Base-by-base conservation (phyloP, 2,888 invertebrate species). In the Subacronicta megacephala region DNA sequence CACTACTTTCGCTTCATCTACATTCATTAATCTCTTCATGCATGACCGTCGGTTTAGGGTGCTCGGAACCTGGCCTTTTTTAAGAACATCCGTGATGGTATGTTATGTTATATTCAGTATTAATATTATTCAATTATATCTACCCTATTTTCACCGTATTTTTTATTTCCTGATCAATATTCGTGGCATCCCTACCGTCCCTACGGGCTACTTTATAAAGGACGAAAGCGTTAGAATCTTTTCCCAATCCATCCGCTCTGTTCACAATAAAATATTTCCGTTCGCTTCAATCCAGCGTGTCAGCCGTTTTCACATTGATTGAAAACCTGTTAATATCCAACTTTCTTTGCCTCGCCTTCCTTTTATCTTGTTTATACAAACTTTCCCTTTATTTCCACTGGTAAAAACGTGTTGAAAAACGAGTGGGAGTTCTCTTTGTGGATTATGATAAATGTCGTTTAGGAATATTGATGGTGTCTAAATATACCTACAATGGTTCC, bases 231-330 rank as follows among this genome's bases (percentile, higher is more conserved):
- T 80, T 76, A 74, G 69, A 80, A 78, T 82, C 76, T 79, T 73
- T 78, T 62, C 69, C 71, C 76, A 76, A 84, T 82, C 74, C 79
- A 73, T 80, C 75, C 73, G 62, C 62, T 72, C 60, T 58, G 62
- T 69, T 80, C 68, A 81, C 81, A 83, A 83, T 83, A 80, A 82
- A 83, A 80, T 72, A 75, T 77, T 80, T 73, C 71, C 67, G 29
- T 56, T 62, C 38, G 49, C 49, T 71, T 57, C 72, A 58, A 59
- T 74, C 71, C 72, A 74, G 72, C 65, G 67, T 69, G 59, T 61
- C 68, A 62, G 62, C 62, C 63, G 62, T 72, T 76, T 75, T 49
- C 64, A 62, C 45, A 64, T 66, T 77, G 72, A 74, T 75, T 77
- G 72, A 74, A 74, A 75, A 68, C 62, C 72, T 71, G 65, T 74